Evolutionary conservation across 2,797 vertebrate species (phyloP).

Genomic region (Phalloptychus januarius): DNA sequence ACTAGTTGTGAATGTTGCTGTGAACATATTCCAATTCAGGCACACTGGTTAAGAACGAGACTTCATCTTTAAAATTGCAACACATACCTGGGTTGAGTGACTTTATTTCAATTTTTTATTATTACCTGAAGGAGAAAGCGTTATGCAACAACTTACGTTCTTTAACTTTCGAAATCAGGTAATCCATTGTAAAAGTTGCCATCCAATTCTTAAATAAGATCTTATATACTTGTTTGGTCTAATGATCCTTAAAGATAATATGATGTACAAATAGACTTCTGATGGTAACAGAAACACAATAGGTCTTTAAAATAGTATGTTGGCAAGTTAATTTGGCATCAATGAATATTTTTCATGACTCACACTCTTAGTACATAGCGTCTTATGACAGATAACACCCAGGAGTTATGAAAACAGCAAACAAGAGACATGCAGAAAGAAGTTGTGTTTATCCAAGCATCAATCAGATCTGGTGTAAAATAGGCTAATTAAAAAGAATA

Average conservation of each 20-base stretch:
- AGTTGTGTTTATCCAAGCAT: slow-evolving; percentile 7
- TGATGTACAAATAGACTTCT: not conserved
- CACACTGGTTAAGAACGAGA: slow-evolving; percentile 51
- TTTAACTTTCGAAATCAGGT: slow-evolving; percentile 33
- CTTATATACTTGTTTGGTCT: slow-evolving; percentile 10
- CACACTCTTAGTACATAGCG: slow-evolving; percentile 17
- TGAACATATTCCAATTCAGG: slow-evolving; percentile 52
- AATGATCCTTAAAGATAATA: slow-evolving; percentile 25
- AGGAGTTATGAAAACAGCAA: slow-evolving; percentile 2
- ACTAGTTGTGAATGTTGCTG: slow-evolving; percentile 60
- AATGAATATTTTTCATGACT: slow-evolving; percentile 36
- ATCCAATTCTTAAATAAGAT: slow-evolving; percentile 28
- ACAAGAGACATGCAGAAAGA: not conserved
- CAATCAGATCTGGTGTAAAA: slow-evolving; percentile 5
- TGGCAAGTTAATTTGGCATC: slow-evolving; percentile 20
- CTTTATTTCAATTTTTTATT: slow-evolving; percentile 47
- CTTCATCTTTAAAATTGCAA: slow-evolving; percentile 42
- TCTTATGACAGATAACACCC: slow-evolving; percentile 30
- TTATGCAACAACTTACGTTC: not conserved
- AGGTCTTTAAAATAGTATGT: slow-evolving; percentile 12
- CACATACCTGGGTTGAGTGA: slow-evolving; percentile 32
- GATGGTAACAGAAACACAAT: slow-evolving; percentile 10
- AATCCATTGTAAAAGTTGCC: slow-evolving; percentile 35
- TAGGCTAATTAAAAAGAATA: slow-evolving; percentile 2
- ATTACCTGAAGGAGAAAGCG: slow-evolving; percentile 20